Base-by-base conservation (phyloP, 2,888 invertebrate species). In the Didymodactylos carnosus region DNA sequence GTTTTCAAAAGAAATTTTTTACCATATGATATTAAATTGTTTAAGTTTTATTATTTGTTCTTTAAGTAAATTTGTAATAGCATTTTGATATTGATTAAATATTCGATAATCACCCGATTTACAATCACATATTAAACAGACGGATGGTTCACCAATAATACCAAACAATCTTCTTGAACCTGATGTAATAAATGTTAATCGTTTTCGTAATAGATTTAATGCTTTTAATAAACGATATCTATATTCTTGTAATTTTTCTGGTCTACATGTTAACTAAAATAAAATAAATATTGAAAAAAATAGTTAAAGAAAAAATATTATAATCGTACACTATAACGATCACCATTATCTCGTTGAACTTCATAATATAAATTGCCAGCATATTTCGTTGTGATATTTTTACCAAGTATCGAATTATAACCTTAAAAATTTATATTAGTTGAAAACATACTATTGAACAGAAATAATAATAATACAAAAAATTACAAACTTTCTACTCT, bases 11-110 rank as follows among this genome's bases (percentile, higher is more conserved):
- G 10, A n/a, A 40, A 27, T 73, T 4, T 43, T 73, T 73, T 77
- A 82, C 82, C 82, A 79, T 39, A 83, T 81, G 2, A 83, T 73
- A 74, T 83, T 83, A 76, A 83, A 83, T 73, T 80, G 81, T 70
- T 80, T 79, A 35, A 81, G 75, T 73, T 79, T 78, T 19, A 80
- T 77, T 1, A 83, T 78, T 77, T 83, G 83, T 76, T 83, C 82
- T 75, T 78, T 79, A 7, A 83, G 69, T 7, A 82, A 79, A 39
- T 79, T 77, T 73, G 81, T 80, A 19, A 82, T 46, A 3, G 80
- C 82, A 70, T 79, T 77, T 70, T 79, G 78, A 75, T 81, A 83
- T 77, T 81, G 80, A 75, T 81, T 80, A 78, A 82, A 82, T 78
- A 80, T 80, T 70, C 80, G 79, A 2, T 80, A 80, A 10, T 81